Evolutionary conservation across 2,888 invertebrate species (phyloP), one percentile per base, ranked within the genome.

Genomic region (Autographa gamma): DNA sequence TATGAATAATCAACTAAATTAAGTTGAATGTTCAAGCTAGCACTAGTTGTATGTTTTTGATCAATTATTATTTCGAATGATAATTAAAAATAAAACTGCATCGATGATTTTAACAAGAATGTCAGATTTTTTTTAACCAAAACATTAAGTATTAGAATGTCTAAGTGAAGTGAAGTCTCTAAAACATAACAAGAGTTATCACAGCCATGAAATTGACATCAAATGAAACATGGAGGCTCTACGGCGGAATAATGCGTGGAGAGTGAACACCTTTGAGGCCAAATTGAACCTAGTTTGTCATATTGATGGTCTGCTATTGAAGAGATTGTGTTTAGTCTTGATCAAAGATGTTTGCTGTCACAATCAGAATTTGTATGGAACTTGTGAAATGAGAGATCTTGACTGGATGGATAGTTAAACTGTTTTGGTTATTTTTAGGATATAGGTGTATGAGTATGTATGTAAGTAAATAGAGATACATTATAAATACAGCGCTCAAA

Each of bases 191-290:
- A 19, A 31, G 38, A 63, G 74, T 65, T 68, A 65, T 76, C 34
- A 56, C 41, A 63, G 63, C 41, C 34, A 52, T 64, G 67, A 52
- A 63, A 67, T 73, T 73, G 76, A 63, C 56, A 68, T 56, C 60
- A 64, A 72, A 41, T 67, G 54, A 19, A 60, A 66, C 59, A 65
- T 60, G 31, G 31, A 59, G 19, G 59, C 41, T 25, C 5, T 32
- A 13, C 52, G 19, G 25, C 54, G 25, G 52, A 13, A 52, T n/a
- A n/a, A 56, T 56, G 59, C 31, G 54, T 71, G 52, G 52, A 16
- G 52, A 34, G 41, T n/a, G 41, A 38, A 62, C 48, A n/a, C 43
- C 56, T 75, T 66, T 60, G 72, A 63, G 60, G 60, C 5, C 5
- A 63, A 77, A 75, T 58, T 63, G 41, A 52, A 41, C 25, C 54